Percentiles rank a stretch among this genome's conserved stretches.
Evolutionary conservation across 2,113 vertebrate genomes (phyloP).

Genomic region (Bos javanicus): DNA sequence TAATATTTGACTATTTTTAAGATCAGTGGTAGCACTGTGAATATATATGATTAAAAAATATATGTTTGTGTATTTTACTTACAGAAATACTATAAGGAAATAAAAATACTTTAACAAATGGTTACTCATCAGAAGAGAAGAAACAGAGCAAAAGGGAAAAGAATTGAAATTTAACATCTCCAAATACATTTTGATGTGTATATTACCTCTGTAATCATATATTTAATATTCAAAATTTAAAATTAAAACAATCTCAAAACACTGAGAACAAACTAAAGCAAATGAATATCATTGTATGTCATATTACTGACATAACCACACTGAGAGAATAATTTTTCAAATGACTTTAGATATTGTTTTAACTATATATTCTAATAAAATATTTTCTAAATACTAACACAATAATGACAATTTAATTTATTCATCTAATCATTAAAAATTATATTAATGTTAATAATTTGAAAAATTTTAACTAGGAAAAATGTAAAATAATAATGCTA

Average conservation of each 20-base stretch:
- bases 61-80: neutral
- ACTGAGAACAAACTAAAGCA: neutral
- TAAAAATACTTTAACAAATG: neutral
- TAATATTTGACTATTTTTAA: neutral
- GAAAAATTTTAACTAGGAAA: neutral
- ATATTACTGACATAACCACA: neutral
- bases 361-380: neutral
- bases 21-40: neutral
- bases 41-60: neutral
- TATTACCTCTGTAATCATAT: neutral
- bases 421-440: neutral
- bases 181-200: neutral
- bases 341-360: neutral
- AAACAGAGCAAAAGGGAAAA: neutral
- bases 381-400: neutral
- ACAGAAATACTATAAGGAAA: neutral
- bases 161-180: neutral
- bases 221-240: neutral
- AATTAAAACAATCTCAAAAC: neutral
- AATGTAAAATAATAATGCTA: neutral
- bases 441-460: neutral
- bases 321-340: neutral
- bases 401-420: neutral
- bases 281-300: neutral
- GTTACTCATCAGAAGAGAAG: neutral